Percentiles rank a stretch among this genome's conserved stretches.
These are phyloP conservation scores for Geococcyx californianus DNA, from an alignment of 2,113 vertebrate species.

Conservation along the genomic window DNA sequence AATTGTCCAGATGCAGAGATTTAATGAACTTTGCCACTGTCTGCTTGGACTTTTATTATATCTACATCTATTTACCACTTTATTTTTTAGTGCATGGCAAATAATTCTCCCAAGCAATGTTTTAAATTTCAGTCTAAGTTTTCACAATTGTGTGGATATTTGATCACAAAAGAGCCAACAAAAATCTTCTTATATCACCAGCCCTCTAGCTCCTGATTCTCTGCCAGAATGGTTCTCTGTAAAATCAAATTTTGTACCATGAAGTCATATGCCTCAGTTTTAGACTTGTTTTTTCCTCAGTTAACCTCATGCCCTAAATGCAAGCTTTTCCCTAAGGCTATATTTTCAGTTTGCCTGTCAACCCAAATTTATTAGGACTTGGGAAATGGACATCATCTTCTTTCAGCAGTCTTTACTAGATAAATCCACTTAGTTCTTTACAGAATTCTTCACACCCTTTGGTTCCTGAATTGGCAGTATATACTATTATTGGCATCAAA, in stretches of 20 bases:
- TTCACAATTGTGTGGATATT: neutral
- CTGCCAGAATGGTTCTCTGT: conserved; percentile 2
- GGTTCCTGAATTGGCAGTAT: neutral
- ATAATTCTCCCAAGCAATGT: neutral
- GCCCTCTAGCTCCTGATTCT: neutral
- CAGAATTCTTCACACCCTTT: conserved; percentile 5
- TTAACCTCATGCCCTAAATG: conserved; percentile 57
- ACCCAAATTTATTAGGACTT: conserved; percentile 34
- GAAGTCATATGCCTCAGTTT: conserved; percentile 57
- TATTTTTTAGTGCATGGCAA: neutral
- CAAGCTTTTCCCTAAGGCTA: conserved; percentile 6
- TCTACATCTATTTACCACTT: neutral
- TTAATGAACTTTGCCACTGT: neutral
- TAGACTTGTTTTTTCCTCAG: conserved; percentile 53
- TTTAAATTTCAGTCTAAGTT: neutral
- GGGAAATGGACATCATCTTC: conserved; percentile 44
- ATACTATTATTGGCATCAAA: neutral
- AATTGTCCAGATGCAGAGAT: neutral
- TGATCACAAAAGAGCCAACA: neutral
- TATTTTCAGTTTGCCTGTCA: conserved; percentile 51
- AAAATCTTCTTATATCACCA: conserved; percentile 17
- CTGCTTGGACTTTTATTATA: neutral
- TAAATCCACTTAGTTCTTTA: conserved; percentile 12
- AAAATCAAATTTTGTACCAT: conserved; percentile 33
- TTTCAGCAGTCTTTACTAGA: neutral